Evolutionary conservation across 2,797 vertebrate species (phyloP), one percentile per base, ranked within the genome.

Genomic region (Distichodus sexfasciatus): DNA sequence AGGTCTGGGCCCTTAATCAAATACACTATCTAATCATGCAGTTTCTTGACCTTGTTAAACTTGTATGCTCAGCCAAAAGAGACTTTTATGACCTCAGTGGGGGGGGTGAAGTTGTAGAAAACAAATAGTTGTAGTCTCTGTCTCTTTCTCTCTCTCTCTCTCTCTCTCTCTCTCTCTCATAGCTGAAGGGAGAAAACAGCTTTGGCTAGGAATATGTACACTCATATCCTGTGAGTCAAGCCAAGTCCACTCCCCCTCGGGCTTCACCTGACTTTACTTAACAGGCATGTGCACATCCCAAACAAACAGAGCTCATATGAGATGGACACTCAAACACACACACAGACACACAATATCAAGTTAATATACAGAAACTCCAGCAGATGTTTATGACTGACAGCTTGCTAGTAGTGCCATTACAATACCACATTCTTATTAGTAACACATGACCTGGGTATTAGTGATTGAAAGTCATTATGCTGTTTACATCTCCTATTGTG

Each of bases 241-340:
- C 68, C 59, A 43, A 78, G 78, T 80, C 80, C 82, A 81, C 76
- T 83, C 84, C 77, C 81, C 72, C n/a, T 78, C 47, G 77, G 57
- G 46, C 60, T 71, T 81, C 75, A 66, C 59, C 77, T 72, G 68
- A 78, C 72, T 82, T 73, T 29, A 74, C 74, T 81, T 78, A 68
- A 69, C 57, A 74, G 60, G 44, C 75, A 46, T 48, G 31, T 54
- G 48, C 67, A 60, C 31, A 51, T 53, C 21, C 61, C 64, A 68
- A 77, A 75, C 54, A 75, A 63, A 82, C 82, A 82, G 62, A 58
- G 69, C 76, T 82, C 86, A 87, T 82, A 80, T 84, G 85, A 87
- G 86, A 86, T 78, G 83, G 66, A 60, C 75, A 77, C 70, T 85
- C 74, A n/a, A n/a, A n/a, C n/a, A n/a, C n/a, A n/a, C n/a, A n/a